Evolutionary conservation across 2,888 invertebrate genomes (phyloP).

Genomic region (Morpho helenor): DNA sequence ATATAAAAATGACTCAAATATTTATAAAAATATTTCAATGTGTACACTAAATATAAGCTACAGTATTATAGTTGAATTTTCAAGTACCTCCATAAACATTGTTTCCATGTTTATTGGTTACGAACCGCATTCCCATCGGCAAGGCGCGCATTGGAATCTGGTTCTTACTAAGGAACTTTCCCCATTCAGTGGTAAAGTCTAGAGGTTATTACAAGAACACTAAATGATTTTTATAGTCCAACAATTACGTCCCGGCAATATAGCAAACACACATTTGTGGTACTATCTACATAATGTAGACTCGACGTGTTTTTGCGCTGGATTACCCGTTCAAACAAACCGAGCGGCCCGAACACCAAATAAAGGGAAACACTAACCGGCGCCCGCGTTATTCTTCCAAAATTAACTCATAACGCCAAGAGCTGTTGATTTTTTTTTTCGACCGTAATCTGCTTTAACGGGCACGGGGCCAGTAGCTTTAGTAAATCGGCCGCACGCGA

Average conservation of each 20-base stretch:
- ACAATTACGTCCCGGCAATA: constrained; percentile 61
- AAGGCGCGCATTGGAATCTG: constrained; percentile 21
- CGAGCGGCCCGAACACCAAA: constrained; percentile 67
- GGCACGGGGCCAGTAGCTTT: constrained; percentile 74
- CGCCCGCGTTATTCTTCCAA: constrained; percentile 73
- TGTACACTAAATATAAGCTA: no score
- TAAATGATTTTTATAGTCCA: constrained; percentile 71
- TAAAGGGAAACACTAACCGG: constrained; percentile 71
- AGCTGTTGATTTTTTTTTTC: constrained; percentile 68
- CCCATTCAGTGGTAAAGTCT: constrained; percentile 46
- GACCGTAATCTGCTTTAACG: constrained; percentile 74
- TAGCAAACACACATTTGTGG: constrained; percentile 61
- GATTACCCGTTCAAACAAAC: constrained; percentile 75
- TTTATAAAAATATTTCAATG: no score
- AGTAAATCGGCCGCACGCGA: constrained; percentile 69
- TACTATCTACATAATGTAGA: constrained; percentile 54
- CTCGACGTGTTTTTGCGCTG: constrained; percentile 60
- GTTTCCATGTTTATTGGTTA: constrained; percentile 3
- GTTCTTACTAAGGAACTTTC: constrained; percentile 25
- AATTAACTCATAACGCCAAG: constrained; percentile 78
- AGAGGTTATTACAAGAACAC: constrained; percentile 48
- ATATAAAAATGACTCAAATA: no score
- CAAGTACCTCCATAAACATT: constrained; percentile 30
- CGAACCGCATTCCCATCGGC: constrained; percentile 21
- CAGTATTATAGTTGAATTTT: no score